Evolutionary conservation across 2,797 vertebrate species (phyloP), one percentile per base, ranked within the genome.

Genomic region (Adrianichthys oophorus): DNA sequence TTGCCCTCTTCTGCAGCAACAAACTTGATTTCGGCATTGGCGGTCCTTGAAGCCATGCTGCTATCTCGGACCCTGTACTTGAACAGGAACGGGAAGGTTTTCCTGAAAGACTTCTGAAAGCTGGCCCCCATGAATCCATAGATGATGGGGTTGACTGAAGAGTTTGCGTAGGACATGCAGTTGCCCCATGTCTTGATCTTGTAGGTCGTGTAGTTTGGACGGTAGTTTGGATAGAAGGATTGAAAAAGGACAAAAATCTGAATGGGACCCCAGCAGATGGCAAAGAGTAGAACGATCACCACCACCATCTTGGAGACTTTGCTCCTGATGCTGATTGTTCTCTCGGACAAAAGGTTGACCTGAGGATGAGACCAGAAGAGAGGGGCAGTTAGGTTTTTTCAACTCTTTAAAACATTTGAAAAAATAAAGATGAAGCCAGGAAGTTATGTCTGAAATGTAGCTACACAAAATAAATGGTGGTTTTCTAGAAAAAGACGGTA

Each of bases 121-220:
- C 92, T 94, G 72, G 91, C 93, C 2, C 94, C 94, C 94, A 95
- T 94, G 75, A 95, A 95, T 4, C 91, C 93, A 7, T 95, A 95
- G 41, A 95, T 90, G 4, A 95, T 90, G 18, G 94, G 94, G 79
- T 95, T 95, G 82, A 95, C 91, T 0, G 93, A 94, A 7, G 94
- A 95, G 89, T 95, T 95, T 74, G 93, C 92, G 2, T 95, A 95
- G 7, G 94, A 94, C 94, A 95, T 95, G 75, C 94, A 95, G 85
- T 95, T 94, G 67, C 93, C 94, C 94, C 94, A 94, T 0, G 93
- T 95, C 79, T 95, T 95, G 84, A 95, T 93, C 83, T 95, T 95
- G 76, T 95, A 95, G 4, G 92, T 93, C 63, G 89, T 65, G 29
- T 94, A 94, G 77, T 91, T 93, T 54, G 85, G 79, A 48, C 72